Base-by-base conservation (phyloP, 1,140 invertebrate genomes). In the Potamilus streckersoni region DNA sequence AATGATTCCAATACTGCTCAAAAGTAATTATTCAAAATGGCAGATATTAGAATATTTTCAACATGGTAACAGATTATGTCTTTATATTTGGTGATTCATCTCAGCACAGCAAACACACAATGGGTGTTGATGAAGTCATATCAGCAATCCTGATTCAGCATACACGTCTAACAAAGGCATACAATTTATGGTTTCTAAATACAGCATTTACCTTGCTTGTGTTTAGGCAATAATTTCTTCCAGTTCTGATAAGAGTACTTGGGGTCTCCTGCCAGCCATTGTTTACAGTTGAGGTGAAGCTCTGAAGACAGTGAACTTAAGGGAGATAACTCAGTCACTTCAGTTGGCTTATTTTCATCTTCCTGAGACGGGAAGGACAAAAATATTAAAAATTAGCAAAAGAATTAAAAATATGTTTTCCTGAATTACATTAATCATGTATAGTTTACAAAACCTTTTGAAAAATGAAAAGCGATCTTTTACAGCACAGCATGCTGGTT, bases 231-330 rank as follows among this genome's bases (percentile, higher is more conserved):
- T 76, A 91, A 89, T 69, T 92, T 91, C 73, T 92, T 91, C 95
- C 95, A 96, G 59, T 92, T 91, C 17, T 91, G 89, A 88, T 93
- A 96, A 5, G 93, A 93, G 82, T 95, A 93, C 69, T 93, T 92
- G 0, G 92, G 85, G 87, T 96, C 94, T 14, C 94, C 94, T 68
- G 91, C 91, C 1, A 97, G 87, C 95, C 95, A 97, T 73, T 93
- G 93, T 49, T 91, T 91, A 56, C 95, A 92, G 84, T 95, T 93
- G 17, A 96, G 93, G 69, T 92, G 93, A 6, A 95, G 90, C 31
- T 92, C 92, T 79, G 85, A 74, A 55, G 80, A 80, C 64, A 84
- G 67, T 17, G 71, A 63, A 59, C 73, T 73, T n/a, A 74, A 59
- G 20, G 62, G 55, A 38, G 55, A 8, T 16, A 55, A 17, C 61